Evolutionary conservation across 2,888 invertebrate genomes (phyloP).

Genomic region (Xylophagus ater): DNA sequence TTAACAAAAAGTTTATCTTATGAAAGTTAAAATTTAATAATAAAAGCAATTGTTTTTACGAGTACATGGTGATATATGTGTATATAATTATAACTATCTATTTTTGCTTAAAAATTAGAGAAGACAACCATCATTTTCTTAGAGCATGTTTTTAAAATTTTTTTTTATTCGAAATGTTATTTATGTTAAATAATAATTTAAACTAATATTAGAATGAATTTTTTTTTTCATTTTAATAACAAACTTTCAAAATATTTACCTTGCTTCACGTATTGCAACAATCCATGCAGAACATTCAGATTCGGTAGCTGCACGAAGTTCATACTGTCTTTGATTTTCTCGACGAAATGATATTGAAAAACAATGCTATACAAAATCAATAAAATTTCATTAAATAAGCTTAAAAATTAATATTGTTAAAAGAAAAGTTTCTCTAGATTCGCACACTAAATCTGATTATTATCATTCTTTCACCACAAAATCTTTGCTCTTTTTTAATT

Average conservation of each 20-base stretch:
- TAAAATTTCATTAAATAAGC: constrained; percentile 2
- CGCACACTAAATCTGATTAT: background rate
- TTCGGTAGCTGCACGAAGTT: constrained; percentile 71
- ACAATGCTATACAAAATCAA: constrained; percentile 56
- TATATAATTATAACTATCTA: background rate
- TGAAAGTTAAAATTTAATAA: too few species aligned
- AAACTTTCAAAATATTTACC: constrained; percentile 44
- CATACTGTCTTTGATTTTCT: constrained; percentile 79
- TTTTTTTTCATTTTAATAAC: background rate
- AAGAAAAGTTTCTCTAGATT: background rate
- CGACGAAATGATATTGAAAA: constrained; percentile 79
- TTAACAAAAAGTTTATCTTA: too few species aligned
- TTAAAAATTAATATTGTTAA: constrained; percentile 1
- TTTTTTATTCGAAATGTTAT: background rate
- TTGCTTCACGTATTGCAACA: constrained; percentile 75
- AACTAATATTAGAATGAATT: background rate
- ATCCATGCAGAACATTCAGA: constrained; percentile 85
- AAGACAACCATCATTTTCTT: background rate
- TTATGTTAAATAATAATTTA: background rate
- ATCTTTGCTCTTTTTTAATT: too few species aligned
- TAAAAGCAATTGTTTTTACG: too few species aligned
- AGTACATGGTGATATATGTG: too few species aligned
- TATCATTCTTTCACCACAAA: background rate
- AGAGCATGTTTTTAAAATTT: background rate
- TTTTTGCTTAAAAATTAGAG: background rate